These are phyloP conservation scores for Ellobius talpinus DNA, from an alignment of 2,113 vertebrate species.

Conservation along the genomic window DNA sequence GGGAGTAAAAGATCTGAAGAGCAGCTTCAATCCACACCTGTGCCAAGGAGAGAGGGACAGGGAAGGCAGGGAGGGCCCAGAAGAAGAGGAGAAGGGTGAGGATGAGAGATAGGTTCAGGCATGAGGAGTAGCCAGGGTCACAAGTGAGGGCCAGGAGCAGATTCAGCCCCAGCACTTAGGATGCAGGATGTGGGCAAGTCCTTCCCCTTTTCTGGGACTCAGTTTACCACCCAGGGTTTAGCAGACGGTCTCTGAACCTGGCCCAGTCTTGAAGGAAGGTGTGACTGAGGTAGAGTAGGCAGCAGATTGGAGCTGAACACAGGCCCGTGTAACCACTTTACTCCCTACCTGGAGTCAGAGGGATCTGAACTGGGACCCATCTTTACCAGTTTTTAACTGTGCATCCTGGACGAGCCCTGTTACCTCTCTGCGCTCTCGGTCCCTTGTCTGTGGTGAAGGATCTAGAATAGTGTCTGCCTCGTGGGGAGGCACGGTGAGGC, in stretches of 20 bases:
- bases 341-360: neutral
- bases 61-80: neutral
- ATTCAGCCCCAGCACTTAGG: neutral
- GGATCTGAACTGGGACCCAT: neutral
- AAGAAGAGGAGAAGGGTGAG: neutral
- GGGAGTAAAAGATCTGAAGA: conserved; percentile 91
- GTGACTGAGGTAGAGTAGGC: neutral
- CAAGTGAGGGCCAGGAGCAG: neutral
- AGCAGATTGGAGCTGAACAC: neutral
- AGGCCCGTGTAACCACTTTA: neutral
- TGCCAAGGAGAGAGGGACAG: neutral
- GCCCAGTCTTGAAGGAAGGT: neutral
- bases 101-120: neutral
- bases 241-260: neutral
- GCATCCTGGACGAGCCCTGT: neutral
- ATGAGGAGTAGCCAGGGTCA: neutral
- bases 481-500: neutral
- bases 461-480: neutral
- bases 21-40: conserved; percentile 92
- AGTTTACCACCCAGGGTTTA: conserved; percentile 8
- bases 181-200: neutral
- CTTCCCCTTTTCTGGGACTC: neutral
- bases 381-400: neutral
- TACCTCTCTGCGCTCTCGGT: neutral
- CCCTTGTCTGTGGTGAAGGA: neutral